Evolutionary conservation across 2,888 invertebrate species (phyloP).

Genomic region (Apotomis betuletana): DNA sequence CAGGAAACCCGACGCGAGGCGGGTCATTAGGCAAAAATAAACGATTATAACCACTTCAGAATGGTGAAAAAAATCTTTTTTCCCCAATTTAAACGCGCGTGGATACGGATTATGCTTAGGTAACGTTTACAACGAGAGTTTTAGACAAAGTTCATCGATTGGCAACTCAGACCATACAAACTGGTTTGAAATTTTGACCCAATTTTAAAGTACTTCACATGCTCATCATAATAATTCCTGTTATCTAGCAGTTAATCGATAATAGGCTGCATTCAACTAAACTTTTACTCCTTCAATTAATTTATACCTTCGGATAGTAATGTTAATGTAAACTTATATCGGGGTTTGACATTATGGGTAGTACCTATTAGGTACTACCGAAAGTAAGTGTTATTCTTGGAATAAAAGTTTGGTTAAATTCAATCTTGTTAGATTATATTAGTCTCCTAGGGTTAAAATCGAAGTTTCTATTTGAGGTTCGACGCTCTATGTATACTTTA

Average conservation of each 20-base stretch:
- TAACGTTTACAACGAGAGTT: slow-evolving; percentile 27
- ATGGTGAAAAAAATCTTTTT: slow-evolving; percentile 54
- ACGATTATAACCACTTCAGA: slow-evolving; percentile 62
- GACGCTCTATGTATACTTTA: too few species aligned
- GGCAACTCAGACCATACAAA: slow-evolving; percentile 21
- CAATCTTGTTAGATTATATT: too few species aligned
- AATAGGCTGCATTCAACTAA: too few species aligned
- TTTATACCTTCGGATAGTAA: too few species aligned
- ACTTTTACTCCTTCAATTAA: too few species aligned
- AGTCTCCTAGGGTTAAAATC: too few species aligned
- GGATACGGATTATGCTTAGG: slow-evolving; percentile 33
- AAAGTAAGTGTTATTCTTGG: too few species aligned
- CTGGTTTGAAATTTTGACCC: slow-evolving; percentile 32
- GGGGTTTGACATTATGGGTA: too few species aligned
- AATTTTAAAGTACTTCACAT: slow-evolving; percentile 29
- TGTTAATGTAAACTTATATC: too few species aligned
- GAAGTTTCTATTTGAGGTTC: too few species aligned
- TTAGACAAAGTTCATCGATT: slow-evolving; percentile 32
- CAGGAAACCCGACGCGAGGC: slow-evolving; percentile 55
- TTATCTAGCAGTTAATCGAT: slow-evolving; percentile 4
- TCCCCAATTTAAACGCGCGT: slow-evolving; percentile 48
- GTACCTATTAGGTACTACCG: too few species aligned
- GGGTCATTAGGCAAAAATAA: slow-evolving; percentile 74
- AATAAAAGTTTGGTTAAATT: too few species aligned
- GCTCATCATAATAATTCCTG: slow-evolving; percentile 19